Evolutionary conservation across 2,797 vertebrate genomes (phyloP).

Genomic region (Myotis myotis): DNA sequence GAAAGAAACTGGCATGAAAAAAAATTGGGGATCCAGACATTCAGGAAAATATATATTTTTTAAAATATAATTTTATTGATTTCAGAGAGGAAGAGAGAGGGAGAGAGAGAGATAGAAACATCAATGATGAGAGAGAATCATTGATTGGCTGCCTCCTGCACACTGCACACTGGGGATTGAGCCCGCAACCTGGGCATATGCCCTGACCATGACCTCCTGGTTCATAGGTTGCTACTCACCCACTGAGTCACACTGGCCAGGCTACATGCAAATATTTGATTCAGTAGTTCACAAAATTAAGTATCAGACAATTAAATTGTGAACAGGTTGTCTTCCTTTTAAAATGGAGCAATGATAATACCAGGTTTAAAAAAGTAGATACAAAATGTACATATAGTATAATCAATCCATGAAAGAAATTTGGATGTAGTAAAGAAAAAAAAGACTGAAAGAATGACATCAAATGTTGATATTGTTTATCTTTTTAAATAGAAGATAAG

Average conservation of each 20-base stretch:
- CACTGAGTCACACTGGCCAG: no score
- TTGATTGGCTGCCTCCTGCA: no score
- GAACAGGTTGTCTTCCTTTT: not conserved
- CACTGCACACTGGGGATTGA: no score
- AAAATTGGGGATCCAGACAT: not conserved
- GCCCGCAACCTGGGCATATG: no score
- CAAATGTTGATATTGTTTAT: not conserved
- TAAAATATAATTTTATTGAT: no score
- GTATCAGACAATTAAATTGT: not conserved
- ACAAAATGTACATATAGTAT: not conserved
- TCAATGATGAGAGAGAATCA: no score
- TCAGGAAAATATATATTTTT: not conserved
- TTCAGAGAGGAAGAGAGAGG: no score
- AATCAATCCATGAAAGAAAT: not conserved
- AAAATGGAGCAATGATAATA: not conserved
- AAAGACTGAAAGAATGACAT: not conserved
- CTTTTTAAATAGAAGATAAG: not conserved
- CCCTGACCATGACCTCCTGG: no score
- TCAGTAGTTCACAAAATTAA: not conserved
- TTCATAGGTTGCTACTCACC: no score
- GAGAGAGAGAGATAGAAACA: no score
- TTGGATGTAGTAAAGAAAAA: slow-evolving; percentile 10
- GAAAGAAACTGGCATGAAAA: not conserved
- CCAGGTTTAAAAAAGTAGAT: not conserved
- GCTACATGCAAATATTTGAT: not conserved